These are phyloP conservation scores for Megaptera novaeangliae DNA, from an alignment of 2,113 vertebrate genomes.

Conservation along the genomic window DNA sequence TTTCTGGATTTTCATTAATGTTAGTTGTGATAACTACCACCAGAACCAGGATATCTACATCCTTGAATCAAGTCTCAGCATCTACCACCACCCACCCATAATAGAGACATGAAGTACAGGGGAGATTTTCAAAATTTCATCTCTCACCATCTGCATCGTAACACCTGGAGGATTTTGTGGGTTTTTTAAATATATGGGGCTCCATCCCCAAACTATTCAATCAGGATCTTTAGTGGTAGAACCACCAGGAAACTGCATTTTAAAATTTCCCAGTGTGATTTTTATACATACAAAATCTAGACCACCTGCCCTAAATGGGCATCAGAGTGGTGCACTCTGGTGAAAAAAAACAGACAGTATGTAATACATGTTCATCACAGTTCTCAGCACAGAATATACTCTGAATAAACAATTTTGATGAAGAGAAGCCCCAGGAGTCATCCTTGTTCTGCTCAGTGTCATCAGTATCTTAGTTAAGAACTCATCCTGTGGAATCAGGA, in stretches of 20 bases:
- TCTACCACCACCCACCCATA: not conserved
- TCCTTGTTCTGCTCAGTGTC: not conserved
- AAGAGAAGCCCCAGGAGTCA: not conserved
- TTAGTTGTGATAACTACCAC: not conserved
- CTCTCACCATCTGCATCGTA: not conserved
- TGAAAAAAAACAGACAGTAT: not conserved
- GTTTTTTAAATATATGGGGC: not conserved
- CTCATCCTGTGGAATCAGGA: not conserved
- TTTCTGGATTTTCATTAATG: not conserved
- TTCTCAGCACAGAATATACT: too few relatives aligned
- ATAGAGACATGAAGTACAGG: not conserved
- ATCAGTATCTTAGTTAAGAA: not conserved
- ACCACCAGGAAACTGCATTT: not conserved
- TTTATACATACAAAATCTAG: not conserved
- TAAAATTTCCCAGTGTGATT: not conserved
- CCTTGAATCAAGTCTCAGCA: not conserved
- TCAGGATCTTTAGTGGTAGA: not conserved
- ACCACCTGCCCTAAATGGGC: not conserved
- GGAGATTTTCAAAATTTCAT: not conserved
- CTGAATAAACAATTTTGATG: not conserved
- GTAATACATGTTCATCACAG: not conserved
- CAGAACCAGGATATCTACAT: not conserved
- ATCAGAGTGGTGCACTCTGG: rapidly evolving
- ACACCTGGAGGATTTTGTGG: not conserved
- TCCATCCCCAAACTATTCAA: not conserved